A percentile compares a stretch with the other conserved stretches of the same genome.
Conservation (phyloP, 1,140 invertebrate species). For the Drosophila nebulosa region DNA sequence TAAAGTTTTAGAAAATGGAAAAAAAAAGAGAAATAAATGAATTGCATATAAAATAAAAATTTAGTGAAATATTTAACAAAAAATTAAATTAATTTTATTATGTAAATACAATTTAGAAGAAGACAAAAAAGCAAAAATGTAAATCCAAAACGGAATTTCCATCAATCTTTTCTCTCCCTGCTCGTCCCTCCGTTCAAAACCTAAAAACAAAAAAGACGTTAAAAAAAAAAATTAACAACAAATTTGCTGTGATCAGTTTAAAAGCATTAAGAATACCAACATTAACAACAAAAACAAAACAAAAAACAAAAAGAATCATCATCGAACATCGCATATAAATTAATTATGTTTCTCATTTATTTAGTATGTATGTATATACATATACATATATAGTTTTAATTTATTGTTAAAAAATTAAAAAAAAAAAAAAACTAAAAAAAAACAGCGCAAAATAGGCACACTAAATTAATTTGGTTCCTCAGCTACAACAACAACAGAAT, state of each 20-base stretch:
- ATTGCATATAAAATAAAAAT: conserved; percentile 18
- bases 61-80: conserved; percentile 40
- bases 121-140: background rate
- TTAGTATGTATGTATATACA: conserved; percentile 32
- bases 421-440: background rate
- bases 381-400: conserved; percentile 41
- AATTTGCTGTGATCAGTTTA: conserved; percentile 73
- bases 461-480: background rate
- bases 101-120: conserved; percentile 41
- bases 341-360: conserved; percentile 63
- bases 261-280: conserved; percentile 46
- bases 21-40: conserved; percentile 9
- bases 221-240: conserved; percentile 18
- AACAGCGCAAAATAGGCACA: background rate
- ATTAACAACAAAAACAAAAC: background rate
- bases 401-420: conserved; percentile 36
- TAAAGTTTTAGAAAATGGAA: conserved; percentile 47
- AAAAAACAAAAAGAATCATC: background rate
- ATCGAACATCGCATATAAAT: conserved; percentile 24
- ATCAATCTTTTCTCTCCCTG: background rate
- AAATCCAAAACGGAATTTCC: background rate
- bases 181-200: background rate
- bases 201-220: background rate
- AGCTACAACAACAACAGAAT: background rate
- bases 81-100: conserved; percentile 28